These are phyloP conservation scores for Catamblyrhynchus diadema DNA, from an alignment of 2,797 vertebrate species.

Conservation along the genomic window DNA sequence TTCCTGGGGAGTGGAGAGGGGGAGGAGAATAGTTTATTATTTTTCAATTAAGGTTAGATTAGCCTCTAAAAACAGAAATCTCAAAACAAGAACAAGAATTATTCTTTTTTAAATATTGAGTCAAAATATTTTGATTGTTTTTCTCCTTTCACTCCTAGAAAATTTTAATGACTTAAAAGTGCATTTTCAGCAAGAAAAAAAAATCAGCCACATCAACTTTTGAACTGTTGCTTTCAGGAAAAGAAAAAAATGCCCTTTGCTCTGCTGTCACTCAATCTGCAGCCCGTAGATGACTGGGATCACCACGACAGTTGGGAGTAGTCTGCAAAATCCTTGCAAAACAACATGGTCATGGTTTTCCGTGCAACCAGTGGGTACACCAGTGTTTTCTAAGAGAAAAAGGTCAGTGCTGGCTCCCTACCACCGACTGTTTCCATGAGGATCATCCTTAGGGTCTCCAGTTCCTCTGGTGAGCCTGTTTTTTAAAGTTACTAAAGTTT, in stretches of 20 bases:
- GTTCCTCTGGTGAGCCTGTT: background rate
- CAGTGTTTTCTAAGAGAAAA: background rate
- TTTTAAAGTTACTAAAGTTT: background rate
- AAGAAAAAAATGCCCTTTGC: background rate
- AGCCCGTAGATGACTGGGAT: background rate
- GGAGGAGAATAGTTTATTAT: constrained; percentile 34
- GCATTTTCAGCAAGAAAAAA: background rate
- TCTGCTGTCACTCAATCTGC: background rate
- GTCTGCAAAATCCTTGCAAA: background rate
- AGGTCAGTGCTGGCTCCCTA: background rate
- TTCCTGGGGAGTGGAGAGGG: background rate
- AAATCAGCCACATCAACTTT: background rate
- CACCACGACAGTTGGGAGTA: background rate
- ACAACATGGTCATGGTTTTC: background rate
- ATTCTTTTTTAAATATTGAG: background rate
- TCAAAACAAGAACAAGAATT: background rate
- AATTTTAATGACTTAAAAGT: background rate
- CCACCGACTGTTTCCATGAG: background rate
- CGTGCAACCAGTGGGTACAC: background rate
- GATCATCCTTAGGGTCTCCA: background rate
- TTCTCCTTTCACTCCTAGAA: background rate
- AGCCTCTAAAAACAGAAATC: constrained; percentile 30
- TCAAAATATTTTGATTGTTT: background rate
- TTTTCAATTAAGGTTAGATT: constrained; percentile 30
- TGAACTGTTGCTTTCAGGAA: background rate